A percentile compares a stretch with the other conserved stretches of the same genome.
Conservation (phyloP, 2,888 invertebrate genomes). For the Merodon equestris region DNA sequence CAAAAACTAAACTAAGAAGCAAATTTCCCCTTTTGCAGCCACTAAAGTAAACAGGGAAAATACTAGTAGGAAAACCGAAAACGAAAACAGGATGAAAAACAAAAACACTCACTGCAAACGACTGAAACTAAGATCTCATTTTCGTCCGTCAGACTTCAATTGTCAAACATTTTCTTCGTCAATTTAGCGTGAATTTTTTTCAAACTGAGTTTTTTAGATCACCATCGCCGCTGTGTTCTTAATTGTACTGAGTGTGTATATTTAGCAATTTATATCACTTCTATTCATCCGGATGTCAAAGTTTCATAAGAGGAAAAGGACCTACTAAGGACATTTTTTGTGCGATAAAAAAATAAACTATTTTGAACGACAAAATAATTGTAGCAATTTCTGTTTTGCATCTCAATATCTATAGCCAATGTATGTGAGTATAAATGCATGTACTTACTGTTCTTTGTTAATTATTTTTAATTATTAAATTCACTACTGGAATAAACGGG, state of each 20-base stretch:
- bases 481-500: too few relatives aligned
- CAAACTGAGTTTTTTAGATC: conserved; percentile 24
- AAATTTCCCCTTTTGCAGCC: too few relatives aligned
- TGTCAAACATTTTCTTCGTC: conserved; percentile 20
- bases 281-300: conserved; percentile 20
- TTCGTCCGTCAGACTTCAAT: conserved; percentile 17
- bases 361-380: conserved; percentile 5
- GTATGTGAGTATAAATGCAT: conserved; percentile 46
- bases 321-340: conserved; percentile 3
- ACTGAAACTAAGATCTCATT: conserved; percentile 30
- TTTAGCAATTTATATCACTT: neutral
- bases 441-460: neutral
- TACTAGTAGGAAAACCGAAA: conserved; percentile 14
- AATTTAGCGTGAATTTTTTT: conserved; percentile 26
- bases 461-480: too few relatives aligned
- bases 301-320: conserved; percentile 22
- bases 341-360: conserved; percentile 6
- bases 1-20: conserved; percentile 15
- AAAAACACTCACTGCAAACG: conserved; percentile 32
- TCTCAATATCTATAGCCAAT: conserved; percentile 35
- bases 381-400: neutral
- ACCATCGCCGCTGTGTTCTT: conserved; percentile 5
- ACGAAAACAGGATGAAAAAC: neutral
- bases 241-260: too few relatives aligned
- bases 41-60: neutral